phyloP scores from a whole-genome alignment of 2,113 vertebrate genomes.

The Elachura formosa region DNA sequence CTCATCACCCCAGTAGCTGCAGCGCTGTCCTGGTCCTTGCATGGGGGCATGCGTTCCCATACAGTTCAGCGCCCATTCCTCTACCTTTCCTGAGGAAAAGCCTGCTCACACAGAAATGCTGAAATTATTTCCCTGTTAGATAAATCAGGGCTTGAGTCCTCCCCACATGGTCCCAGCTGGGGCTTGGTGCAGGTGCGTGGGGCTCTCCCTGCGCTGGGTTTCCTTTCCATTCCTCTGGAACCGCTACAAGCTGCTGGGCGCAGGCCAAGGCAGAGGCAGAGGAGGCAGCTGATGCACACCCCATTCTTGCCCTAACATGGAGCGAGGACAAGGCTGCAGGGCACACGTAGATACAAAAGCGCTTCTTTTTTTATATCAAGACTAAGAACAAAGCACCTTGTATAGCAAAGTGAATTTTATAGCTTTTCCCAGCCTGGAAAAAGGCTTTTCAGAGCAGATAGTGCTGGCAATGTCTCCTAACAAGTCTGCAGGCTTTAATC shows the following conservation, averaged over 20 bases:
- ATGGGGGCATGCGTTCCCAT: accelerated
- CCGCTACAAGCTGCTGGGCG: neutral
- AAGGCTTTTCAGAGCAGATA: neutral
- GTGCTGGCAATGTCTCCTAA: neutral
- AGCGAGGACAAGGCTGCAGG: neutral
- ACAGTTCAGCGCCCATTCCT: neutral
- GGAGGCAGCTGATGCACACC: neutral
- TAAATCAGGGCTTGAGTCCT: neutral
- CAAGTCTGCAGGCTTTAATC: neutral
- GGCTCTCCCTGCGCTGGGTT: neutral
- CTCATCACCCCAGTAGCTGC: neutral
- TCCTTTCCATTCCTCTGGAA: neutral
- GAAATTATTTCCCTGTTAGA: neutral
- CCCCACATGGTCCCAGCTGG: neutral
- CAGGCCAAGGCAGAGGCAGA: slow-evolving; percentile 28
- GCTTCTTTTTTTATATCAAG: neutral
- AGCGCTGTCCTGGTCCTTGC: neutral
- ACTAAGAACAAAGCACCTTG: slow-evolving; percentile 38
- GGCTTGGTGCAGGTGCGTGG: neutral
- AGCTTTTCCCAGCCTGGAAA: neutral
- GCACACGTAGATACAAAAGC: neutral
- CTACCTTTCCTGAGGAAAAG: neutral
- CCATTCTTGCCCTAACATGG: slow-evolving; percentile 53
- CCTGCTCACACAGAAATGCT: neutral
- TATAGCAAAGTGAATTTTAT: neutral